phyloP scores from a whole-genome alignment of 2,888 invertebrate genomes.

The Horisme vitalbata region DNA sequence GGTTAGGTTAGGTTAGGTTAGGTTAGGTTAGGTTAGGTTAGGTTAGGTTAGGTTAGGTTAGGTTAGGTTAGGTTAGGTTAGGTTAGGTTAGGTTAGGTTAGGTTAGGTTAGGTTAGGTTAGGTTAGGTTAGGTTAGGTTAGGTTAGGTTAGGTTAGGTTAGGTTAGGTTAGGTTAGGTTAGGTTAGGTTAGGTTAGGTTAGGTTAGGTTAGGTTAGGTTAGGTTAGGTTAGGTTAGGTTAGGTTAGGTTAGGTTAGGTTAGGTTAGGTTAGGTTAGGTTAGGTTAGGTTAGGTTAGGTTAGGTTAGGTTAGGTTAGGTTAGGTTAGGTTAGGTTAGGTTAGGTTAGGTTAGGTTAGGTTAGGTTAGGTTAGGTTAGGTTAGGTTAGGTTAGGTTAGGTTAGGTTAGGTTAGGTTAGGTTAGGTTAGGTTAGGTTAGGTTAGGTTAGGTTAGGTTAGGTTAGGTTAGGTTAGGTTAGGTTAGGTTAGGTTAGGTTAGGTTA shows the following conservation, averaged over 20 bases:
- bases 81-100: slow-evolving; percentile 33
- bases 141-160: slow-evolving; percentile 33
- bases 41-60: slow-evolving; percentile 34
- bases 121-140: slow-evolving; percentile 29
- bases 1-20: slow-evolving; percentile 35
- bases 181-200: slow-evolving; percentile 28
- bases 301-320: slow-evolving; percentile 28
- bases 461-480: slow-evolving; percentile 35
- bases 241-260: slow-evolving; percentile 25
- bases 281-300: slow-evolving; percentile 28
- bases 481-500: slow-evolving; percentile 30
- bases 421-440: slow-evolving; percentile 33
- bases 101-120: slow-evolving; percentile 34
- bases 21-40: slow-evolving; percentile 33
- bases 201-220: slow-evolving; percentile 23
- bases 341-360: slow-evolving; percentile 28
- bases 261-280: slow-evolving; percentile 27
- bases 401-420: slow-evolving; percentile 35
- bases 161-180: slow-evolving; percentile 32
- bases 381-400: slow-evolving; percentile 33
- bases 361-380: slow-evolving; percentile 31
- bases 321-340: slow-evolving; percentile 29
- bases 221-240: slow-evolving; percentile 26
- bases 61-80: slow-evolving; percentile 28
- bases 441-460: slow-evolving; percentile 33